Base-by-base conservation (phyloP, 2,888 invertebrate genomes). In the Griposia aprilina region DNA sequence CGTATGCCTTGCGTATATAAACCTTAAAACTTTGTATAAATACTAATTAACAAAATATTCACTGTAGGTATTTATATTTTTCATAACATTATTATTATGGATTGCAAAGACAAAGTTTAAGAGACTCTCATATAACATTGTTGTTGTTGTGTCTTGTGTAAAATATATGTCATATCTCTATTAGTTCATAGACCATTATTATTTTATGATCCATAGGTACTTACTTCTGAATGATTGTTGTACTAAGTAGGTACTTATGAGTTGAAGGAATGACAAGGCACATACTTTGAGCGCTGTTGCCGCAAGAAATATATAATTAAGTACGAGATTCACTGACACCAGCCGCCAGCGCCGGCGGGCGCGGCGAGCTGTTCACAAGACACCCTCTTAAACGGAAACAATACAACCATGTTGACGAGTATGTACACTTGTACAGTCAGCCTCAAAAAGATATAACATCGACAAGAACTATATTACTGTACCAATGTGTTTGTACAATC, bases 91-190 rank as follows among this genome's bases (percentile, higher is more conserved):
- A 30, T 23, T 30, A 26, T 36, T 1, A 36, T 36, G 10, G n/a
- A 65, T 26, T 66, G 17, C 45, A 66, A 66, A 71, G 26, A 26
- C 70, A 69, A 55, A n/a, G 15, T n/a, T n/a, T n/a, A n/a, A n/a
- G n/a, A n/a, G n/a, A n/a, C n/a, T n/a, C n/a, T n/a, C n/a, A n/a
- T 36, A 20, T 11, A 45, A 45, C 6, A 1, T 45, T 45, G n/a
- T 41, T 41, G 41, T 36, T 36, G 1, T n/a, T 41, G 15, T n/a
- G 23, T 41, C 41, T 41, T 65, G 5, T 41, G 65, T n/a, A n/a
- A 41, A 41, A 17, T 65, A 41, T 30, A 62, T 20, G 20, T 26
- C 26, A 67, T 26, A 26, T 8, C 13, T 26, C 2, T 20, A 23
- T 41, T 23, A 23, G 26, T 67, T 48, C 13, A 30, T 26, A 8